Percentiles rank a stretch among this genome's conserved stretches.
Evolutionary conservation across 2,113 vertebrate genomes (phyloP).

Genomic region (Tichodroma muraria): DNA sequence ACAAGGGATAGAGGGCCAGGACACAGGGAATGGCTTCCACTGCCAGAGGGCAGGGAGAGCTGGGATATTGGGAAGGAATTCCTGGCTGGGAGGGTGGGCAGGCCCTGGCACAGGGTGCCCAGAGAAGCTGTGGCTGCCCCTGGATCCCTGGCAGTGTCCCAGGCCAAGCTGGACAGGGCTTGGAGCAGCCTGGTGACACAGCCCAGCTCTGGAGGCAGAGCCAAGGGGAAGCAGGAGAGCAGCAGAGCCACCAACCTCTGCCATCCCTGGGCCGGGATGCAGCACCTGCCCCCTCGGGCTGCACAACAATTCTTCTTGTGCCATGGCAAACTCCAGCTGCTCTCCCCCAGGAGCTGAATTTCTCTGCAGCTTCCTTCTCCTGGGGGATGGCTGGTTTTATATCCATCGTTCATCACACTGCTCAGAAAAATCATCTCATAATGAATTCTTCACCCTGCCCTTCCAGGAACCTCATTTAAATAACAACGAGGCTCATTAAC

Average conservation of each 20-base stretch:
- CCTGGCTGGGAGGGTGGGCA: accelerated
- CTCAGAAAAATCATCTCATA: background rate
- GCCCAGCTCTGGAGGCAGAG: background rate
- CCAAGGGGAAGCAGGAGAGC: background rate
- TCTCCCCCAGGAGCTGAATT: background rate
- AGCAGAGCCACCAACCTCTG: background rate
- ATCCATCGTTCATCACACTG: background rate
- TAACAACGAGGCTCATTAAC: conserved; percentile 1
- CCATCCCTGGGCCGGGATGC: background rate
- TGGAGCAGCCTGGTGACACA: background rate
- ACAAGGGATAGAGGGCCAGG: background rate
- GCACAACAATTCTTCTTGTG: background rate
- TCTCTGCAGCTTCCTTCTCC: background rate
- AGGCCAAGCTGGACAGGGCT: background rate
- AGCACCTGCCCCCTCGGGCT: background rate
- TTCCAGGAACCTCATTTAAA: background rate
- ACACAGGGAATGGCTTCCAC: background rate
- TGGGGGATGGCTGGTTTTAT: background rate
- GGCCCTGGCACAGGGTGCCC: background rate
- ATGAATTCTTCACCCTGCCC: background rate
- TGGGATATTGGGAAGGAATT: background rate
- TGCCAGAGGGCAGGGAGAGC: background rate
- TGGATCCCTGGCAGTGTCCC: background rate
- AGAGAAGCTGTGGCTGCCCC: background rate
- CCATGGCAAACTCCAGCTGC: background rate